These are phyloP conservation scores for Psammodynastes pulverulentus DNA, from an alignment of 2,113 vertebrate genomes.

Conservation along the genomic window DNA sequence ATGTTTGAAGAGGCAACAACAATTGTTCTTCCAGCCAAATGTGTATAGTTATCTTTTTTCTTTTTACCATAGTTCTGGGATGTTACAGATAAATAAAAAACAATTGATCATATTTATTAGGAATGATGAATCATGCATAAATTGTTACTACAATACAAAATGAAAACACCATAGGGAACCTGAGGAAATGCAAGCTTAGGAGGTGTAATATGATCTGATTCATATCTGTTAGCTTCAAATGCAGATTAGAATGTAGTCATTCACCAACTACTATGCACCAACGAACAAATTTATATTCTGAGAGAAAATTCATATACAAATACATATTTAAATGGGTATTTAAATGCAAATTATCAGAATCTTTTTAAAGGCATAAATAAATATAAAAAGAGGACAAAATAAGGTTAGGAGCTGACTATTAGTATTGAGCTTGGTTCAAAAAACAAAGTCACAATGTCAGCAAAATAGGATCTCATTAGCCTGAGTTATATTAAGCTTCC, in stretches of 20 bases:
- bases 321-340: background rate
- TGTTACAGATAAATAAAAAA: background rate
- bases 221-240: background rate
- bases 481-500: background rate
- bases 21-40: background rate
- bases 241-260: background rate
- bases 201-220: background rate
- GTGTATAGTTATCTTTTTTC: background rate
- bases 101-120: background rate
- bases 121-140: background rate
- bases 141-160: background rate
- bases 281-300: background rate
- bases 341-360: background rate
- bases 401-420: background rate
- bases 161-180: background rate
- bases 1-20: background rate
- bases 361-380: background rate
- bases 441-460: background rate
- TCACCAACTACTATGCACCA: background rate
- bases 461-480: background rate
- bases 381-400: background rate
- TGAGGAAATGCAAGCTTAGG: background rate
- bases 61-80: background rate
- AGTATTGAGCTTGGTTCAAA: background rate
- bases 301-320: background rate